Conservation (phyloP, 2,888 invertebrate genomes). For the Troides aeacus region DNA sequence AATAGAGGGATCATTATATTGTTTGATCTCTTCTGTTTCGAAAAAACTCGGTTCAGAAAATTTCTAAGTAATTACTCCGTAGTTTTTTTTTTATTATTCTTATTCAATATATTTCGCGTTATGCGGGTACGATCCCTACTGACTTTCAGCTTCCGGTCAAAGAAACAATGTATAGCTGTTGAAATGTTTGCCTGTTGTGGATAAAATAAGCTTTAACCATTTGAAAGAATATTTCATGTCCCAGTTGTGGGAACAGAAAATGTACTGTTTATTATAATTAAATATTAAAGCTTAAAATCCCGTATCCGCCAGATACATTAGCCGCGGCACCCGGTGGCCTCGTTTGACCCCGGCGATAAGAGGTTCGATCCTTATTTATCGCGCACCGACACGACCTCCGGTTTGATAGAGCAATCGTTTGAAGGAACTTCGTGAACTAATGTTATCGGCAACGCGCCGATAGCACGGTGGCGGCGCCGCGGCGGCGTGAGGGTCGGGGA, state of each 20-base stretch:
- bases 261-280: no score
- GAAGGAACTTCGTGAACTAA: background rate
- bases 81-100: background rate
- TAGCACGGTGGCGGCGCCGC: background rate
- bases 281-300: constrained; percentile 7
- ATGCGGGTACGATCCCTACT: no score
- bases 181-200: no score
- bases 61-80: background rate
- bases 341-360: constrained; percentile 37
- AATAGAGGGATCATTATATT: no score
- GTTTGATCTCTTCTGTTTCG: no score
- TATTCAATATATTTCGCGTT: no score
- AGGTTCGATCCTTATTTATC: constrained; percentile 29
- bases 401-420: constrained; percentile 14
- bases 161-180: no score
- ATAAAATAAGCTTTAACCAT: no score
- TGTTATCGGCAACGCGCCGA: background rate
- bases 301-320: constrained; percentile 30
- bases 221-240: no score
- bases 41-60: background rate
- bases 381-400: constrained; percentile 19
- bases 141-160: no score
- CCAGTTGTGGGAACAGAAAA: no score
- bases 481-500: no score
- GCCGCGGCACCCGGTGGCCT: constrained; percentile 38